Base-by-base conservation (phyloP, 2,888 invertebrate species). In the Eledona agricola region DNA sequence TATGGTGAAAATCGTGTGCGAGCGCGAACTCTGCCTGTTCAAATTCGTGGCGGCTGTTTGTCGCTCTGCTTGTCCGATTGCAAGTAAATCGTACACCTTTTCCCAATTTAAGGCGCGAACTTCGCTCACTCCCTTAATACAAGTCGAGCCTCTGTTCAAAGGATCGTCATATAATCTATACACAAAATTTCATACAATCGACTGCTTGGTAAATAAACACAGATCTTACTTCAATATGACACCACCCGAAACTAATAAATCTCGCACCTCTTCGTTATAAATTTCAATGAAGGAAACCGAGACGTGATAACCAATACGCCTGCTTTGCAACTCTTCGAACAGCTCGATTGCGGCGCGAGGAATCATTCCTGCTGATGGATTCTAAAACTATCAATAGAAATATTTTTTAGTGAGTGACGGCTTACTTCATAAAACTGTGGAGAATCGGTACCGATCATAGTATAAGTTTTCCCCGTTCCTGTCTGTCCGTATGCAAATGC, bases 401-500 rank as follows among this genome's bases (percentile, higher is more conserved):
- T n/a, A n/a, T n/a, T n/a, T n/a, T n/a, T n/a, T n/a, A n/a, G n/a
- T n/a, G n/a, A n/a, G n/a, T n/a, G n/a, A n/a, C n/a, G n/a, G n/a
- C n/a, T n/a, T n/a, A n/a, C n/a, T 71, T 96, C 93, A 88, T 94
- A 23, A 83, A 81, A 4, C 5, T 78, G 66, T 60, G 82, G 80
- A 0, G 80, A 76, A 0, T 79, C 79, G 45, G 83, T 82, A 58
- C 85, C 51, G 7, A 43, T 26, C 43, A 99, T 98, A 0, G 98
- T 98, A 71, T 91, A 96, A 0, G 98, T 99, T 78, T 99, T 99
- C 3, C 98, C 98, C 0, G 90, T 90, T 43, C 93, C 93, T 0
- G 93, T 93, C 77, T 93, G 92, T 2, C 95, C 96, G 78, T 92
- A 98, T 11, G 97, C 97, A 79, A 99, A 98, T 9, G 98, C 93